Conservation (phyloP, 2,888 invertebrate species). For the Drosophila maculinotata region DNA sequence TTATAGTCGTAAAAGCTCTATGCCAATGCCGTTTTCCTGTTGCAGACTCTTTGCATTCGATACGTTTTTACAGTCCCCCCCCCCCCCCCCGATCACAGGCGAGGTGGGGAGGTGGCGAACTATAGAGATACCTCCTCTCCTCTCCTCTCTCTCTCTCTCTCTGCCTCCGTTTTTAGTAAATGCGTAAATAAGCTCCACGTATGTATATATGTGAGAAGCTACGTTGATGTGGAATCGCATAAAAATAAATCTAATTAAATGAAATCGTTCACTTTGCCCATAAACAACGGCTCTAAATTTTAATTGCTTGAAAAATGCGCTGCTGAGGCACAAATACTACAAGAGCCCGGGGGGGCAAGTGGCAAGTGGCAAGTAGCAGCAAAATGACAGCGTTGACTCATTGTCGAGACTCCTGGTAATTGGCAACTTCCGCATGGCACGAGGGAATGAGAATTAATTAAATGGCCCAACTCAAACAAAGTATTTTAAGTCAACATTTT, state of each 20-base stretch:
- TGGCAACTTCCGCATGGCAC: constrained; percentile 63
- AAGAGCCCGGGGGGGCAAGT: constrained; percentile 11
- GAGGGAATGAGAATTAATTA: constrained; percentile 58
- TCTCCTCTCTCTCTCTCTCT: no score
- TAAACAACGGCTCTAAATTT: constrained; percentile 63
- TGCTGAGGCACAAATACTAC: constrained; percentile 15
- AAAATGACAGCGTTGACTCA: constrained; percentile 46
- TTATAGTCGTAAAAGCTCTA: constrained; percentile 82
- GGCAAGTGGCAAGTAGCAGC: constrained; percentile 10
- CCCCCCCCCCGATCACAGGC: no score
- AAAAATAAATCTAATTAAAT: constrained; percentile 79
- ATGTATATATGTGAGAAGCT: constrained; percentile 29
- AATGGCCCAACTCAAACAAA: constrained; percentile 46
- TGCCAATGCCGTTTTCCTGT: constrained; percentile 48
- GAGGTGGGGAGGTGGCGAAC: no score
- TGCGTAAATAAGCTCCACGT: constrained; percentile 63
- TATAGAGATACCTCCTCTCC: not conserved
- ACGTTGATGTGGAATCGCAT: constrained; percentile 56
- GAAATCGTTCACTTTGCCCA: constrained; percentile 65
- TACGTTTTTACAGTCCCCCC: no score
- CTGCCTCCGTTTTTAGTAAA: constrained; percentile 41
- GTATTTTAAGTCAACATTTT: constrained; percentile 40
- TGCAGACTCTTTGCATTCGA: no score
- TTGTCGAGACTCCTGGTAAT: constrained; percentile 49
- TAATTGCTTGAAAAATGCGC: constrained; percentile 60